Evolutionary conservation across 2,797 vertebrate species (phyloP), one percentile per base, ranked within the genome.

Genomic region (Thaleichthys pacificus): DNA sequence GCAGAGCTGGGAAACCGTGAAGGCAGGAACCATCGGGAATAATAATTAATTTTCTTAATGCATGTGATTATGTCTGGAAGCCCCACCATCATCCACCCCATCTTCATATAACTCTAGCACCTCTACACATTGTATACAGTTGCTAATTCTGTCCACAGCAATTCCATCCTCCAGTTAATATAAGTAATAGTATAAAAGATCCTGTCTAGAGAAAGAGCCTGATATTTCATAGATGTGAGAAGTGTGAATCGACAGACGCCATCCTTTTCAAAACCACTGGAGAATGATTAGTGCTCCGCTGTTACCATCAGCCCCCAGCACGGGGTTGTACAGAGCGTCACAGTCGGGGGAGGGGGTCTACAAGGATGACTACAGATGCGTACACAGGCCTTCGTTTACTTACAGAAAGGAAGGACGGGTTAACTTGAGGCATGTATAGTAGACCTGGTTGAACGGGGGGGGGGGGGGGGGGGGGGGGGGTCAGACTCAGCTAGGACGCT

Each of bases 31-130:
- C 68, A 67, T 67, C 12, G 6, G 68, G 51, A 72, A 70, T 62
- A 72, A 61, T 74, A 80, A 82, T 80, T 47, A 70, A 74, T 79
- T 74, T 24, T 47, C 67, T 81, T 74, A 22, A 69, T 69, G 68
- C 61, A 75, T 73, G 76, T 78, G 70, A 76, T 82, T 79, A 71
- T 72, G 57, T 51, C 42, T 57, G 51, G 62, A 49, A 54, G 12
- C 4, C 32, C 63, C 54, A 38, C 19, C 26, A 21, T 26, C 51
- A 35, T 19, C 67, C 28, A 32, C 7, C 62, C 8, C 38, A 19
- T 5, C 54, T 30, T 66, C 32, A 66, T 60, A 49, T 28, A n/a
- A 42, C 66, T 54, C 71, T 76, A 75, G 73, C 60, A 76, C 80
- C 71, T 73, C 61, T 68, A 71, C 42, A 47, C 76, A 76, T 63